A percentile compares a stretch with the other conserved stretches of the same genome.
These are phyloP conservation scores for Elachura formosa DNA, from an alignment of 2,113 vertebrate species.

Conservation along the genomic window DNA sequence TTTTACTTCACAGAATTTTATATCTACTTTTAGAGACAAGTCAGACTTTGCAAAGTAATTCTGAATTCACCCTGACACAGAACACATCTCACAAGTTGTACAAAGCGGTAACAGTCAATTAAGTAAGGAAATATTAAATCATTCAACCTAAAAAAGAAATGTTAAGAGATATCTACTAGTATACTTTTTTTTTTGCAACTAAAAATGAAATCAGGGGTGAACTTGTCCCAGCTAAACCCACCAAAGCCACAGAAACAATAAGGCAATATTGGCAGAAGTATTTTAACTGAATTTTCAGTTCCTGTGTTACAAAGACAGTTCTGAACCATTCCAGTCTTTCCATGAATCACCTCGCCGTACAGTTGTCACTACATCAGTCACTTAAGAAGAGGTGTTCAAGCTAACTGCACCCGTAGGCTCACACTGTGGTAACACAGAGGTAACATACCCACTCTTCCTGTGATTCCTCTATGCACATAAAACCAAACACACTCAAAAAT, in stretches of 20 bases:
- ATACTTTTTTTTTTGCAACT: not conserved
- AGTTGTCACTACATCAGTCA: not conserved
- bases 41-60: not conserved
- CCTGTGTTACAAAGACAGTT: not conserved
- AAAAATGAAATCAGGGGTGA: not conserved
- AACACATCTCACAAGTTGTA: not conserved
- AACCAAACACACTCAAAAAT: not conserved
- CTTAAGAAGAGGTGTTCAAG: not conserved
- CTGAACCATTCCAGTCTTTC: not conserved
- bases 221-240: not conserved
- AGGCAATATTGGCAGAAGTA: not conserved
- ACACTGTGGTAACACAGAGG: not conserved
- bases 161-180: not conserved
- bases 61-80: not conserved
- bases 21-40: not conserved
- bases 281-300: not conserved
- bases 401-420: not conserved
- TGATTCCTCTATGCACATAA: not conserved
- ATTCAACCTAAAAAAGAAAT: not conserved
- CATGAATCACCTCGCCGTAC: not conserved
- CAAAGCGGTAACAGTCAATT: not conserved
- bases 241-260: not conserved
- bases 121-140: not conserved
- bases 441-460: not conserved
- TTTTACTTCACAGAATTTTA: not conserved